These are phyloP conservation scores for Ladona fulva DNA, from an alignment of 1,140 invertebrate species.

Conservation along the genomic window DNA sequence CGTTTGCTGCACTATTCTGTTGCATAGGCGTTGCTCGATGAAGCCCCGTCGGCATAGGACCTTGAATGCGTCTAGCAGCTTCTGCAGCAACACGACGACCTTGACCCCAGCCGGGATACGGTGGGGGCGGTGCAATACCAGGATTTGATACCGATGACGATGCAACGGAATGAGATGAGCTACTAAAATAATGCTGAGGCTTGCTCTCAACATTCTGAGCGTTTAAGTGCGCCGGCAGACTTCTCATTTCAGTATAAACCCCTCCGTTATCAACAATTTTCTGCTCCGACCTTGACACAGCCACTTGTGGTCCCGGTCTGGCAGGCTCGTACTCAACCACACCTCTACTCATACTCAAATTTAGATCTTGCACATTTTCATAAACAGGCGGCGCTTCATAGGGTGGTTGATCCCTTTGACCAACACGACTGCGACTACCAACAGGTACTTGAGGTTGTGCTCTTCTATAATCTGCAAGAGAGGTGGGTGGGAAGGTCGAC, in stretches of 20 bases:
- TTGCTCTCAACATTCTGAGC: neutral
- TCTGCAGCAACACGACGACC: neutral
- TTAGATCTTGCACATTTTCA: slow-evolving; percentile 56
- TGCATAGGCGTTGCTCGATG: slow-evolving; percentile 20
- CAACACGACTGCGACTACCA: slow-evolving; percentile 25
- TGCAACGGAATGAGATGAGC: neutral
- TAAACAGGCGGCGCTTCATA: slow-evolving; percentile 56
- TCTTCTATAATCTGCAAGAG: slow-evolving; percentile 48
- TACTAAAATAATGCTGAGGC: neutral
- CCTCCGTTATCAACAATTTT: neutral
- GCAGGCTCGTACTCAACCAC: slow-evolving; percentile 30
- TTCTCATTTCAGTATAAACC: neutral
- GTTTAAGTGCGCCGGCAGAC: slow-evolving; percentile 11
- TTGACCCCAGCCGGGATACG: slow-evolving; percentile 24
- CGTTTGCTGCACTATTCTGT: neutral
- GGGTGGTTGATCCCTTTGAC: slow-evolving; percentile 38
- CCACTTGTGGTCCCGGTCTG: slow-evolving; percentile 41
- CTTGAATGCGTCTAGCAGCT: neutral
- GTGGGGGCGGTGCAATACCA: slow-evolving; percentile 25
- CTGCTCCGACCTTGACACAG: slow-evolving; percentile 21
- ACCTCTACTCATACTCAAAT: slow-evolving; percentile 19
- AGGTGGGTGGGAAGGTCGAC: slow-evolving; percentile 24
- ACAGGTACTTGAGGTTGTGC: slow-evolving; percentile 60
- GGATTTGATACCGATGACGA: neutral
- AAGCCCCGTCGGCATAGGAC: neutral